phyloP scores from a whole-genome alignment of 2,888 invertebrate species.

The Anoncus sp. region DNA sequence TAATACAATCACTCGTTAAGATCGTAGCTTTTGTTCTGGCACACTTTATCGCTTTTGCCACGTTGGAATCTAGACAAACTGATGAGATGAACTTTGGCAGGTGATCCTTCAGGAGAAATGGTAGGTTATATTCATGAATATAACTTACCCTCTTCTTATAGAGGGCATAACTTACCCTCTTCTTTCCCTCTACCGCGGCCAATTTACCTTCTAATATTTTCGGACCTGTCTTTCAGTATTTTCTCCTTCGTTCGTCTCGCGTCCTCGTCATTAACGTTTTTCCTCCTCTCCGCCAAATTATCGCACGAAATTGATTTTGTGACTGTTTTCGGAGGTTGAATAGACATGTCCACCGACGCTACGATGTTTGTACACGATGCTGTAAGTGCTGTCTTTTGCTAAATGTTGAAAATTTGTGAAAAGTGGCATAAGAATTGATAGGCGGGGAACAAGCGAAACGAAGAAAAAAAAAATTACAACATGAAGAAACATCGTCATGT shows the following conservation, averaged over 20 bases:
- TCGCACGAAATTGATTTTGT: constrained; percentile 74
- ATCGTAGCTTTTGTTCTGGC: neutral
- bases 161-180: neutral
- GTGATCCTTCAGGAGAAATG: constrained; percentile 3
- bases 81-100: neutral
- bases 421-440: too few relatives aligned
- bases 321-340: constrained; percentile 77
- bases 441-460: too few relatives aligned
- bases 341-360: constrained; percentile 72
- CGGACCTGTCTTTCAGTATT: constrained; percentile 85
- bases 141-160: too few relatives aligned
- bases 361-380: constrained; percentile 78
- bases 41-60: neutral
- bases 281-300: constrained; percentile 79
- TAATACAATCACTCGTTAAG: too few relatives aligned
- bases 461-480: neutral
- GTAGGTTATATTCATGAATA: neutral
- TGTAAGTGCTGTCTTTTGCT: constrained; percentile 78
- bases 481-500: constrained; percentile 4
- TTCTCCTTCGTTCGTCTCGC: constrained; percentile 86
- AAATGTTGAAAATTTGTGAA: constrained; percentile 50
- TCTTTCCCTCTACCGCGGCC: neutral
- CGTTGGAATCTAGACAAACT: constrained; percentile 1
- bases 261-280: constrained; percentile 83
- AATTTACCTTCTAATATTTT: constrained; percentile 85